Conservation (phyloP, 1,140 invertebrate genomes). For the Drosophila kohkoa region DNA sequence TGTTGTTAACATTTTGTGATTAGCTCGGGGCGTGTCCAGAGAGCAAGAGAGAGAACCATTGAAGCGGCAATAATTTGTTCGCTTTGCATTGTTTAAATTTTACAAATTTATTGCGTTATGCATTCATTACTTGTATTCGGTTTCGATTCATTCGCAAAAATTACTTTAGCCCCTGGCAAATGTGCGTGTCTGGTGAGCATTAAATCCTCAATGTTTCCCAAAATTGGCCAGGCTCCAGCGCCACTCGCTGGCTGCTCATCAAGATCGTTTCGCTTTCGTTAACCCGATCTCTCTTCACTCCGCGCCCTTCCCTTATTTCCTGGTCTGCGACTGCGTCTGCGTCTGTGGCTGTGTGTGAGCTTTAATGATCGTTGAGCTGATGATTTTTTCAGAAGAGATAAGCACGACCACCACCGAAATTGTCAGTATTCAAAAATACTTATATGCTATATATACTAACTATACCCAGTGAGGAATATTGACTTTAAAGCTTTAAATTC, state of each 20-base stretch:
- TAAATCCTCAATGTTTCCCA: conserved; percentile 62
- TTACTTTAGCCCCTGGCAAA: conserved; percentile 30
- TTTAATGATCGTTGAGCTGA: conserved; percentile 68
- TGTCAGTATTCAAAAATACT: conserved; percentile 51
- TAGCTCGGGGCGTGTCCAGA: conserved; percentile 68
- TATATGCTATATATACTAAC: neutral
- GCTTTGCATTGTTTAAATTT: conserved; percentile 76
- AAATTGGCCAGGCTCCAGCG: conserved; percentile 63
- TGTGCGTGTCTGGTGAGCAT: conserved; percentile 57
- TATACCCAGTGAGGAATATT: conserved; percentile 20
- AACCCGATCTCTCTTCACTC: conserved; percentile 16
- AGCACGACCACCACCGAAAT: conserved; percentile 75
- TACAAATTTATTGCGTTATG: conserved; percentile 73
- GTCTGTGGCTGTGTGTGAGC: conserved; percentile 40
- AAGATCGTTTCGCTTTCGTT: conserved; percentile 73
- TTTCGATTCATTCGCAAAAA: conserved; percentile 47
- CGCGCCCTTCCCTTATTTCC: too few relatives aligned
- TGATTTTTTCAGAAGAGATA: conserved; percentile 75
- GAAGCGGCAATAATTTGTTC: conserved; percentile 73
- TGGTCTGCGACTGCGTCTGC: neutral
- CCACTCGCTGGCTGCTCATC: conserved; percentile 48
- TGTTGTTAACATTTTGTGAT: conserved; percentile 53
- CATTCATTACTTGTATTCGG: conserved; percentile 45
- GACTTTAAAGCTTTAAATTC: too few relatives aligned
- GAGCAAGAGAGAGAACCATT: conserved; percentile 47